Evolutionary conservation across 2,113 vertebrate genomes (phyloP).

Genomic region (Crocuta crocuta): DNA sequence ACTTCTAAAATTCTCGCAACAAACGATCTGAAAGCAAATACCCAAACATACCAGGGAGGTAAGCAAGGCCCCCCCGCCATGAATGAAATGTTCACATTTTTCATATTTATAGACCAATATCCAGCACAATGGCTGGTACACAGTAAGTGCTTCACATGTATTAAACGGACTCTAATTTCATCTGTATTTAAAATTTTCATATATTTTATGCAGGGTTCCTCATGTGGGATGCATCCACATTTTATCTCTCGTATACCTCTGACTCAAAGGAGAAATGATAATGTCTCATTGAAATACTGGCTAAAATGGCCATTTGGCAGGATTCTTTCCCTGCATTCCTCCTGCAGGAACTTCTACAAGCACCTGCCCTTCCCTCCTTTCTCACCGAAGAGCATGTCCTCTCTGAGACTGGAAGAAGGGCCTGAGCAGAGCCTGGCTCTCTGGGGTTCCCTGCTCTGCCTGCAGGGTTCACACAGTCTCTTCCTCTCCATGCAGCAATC

Average conservation of each 20-base stretch:
- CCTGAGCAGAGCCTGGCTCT: background rate
- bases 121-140: background rate
- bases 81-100: background rate
- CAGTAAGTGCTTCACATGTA: background rate
- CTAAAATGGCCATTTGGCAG: background rate
- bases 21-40: conserved; percentile 21
- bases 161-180: conserved; percentile 31
- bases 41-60: background rate
- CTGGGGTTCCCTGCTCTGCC: no score
- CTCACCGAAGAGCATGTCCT: background rate
- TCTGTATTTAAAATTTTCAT: conserved; percentile 8
- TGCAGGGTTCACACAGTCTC: background rate
- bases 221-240: background rate
- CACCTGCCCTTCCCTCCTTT: background rate
- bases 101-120: conserved; percentile 14
- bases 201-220: background rate
- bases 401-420: background rate
- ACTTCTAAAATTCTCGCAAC: background rate
- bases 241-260: background rate
- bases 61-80: background rate
- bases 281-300: background rate
- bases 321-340: background rate
- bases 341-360: background rate
- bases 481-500: background rate
- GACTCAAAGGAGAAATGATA: background rate